phyloP scores from a whole-genome alignment of 2,797 vertebrate genomes.

The Crax fasciolata region DNA sequence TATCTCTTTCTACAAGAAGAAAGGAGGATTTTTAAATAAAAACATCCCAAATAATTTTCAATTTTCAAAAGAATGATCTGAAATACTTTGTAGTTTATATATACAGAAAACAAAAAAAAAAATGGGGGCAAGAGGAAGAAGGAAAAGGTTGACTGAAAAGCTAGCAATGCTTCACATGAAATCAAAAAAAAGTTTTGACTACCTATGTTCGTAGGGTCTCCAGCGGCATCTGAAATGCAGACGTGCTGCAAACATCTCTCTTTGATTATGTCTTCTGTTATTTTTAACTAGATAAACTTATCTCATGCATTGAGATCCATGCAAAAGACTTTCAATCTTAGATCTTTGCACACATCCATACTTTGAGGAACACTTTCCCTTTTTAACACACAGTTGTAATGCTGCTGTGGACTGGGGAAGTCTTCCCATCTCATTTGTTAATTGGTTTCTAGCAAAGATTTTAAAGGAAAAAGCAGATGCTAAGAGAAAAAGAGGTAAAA shows the following conservation, averaged over 20 bases:
- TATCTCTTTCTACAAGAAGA: not conserved
- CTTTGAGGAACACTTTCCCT: not conserved
- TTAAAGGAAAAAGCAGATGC: not conserved
- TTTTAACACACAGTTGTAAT: not conserved
- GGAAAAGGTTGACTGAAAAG: not conserved
- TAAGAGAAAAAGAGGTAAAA: not conserved
- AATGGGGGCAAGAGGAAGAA: fast-evolving
- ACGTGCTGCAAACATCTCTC: constrained; percentile 31
- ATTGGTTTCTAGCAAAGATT: not conserved
- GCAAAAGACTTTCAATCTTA: not conserved
- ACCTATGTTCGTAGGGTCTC: not conserved
- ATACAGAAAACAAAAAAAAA: not conserved
- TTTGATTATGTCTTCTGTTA: constrained; percentile 52
- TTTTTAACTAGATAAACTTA: constrained; percentile 60
- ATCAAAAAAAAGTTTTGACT: not conserved
- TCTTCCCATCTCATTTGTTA: not conserved
- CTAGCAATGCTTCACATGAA: not conserved
- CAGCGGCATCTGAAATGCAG: not conserved
- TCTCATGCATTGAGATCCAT: constrained; percentile 20
- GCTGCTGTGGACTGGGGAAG: not conserved
- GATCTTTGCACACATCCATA: not conserved
- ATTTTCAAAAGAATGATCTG: not conserved
- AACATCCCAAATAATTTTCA: not conserved
- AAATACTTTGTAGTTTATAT: not conserved
- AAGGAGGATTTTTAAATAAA: not conserved